Evolutionary conservation across 2,888 invertebrate genomes (phyloP).

Genomic region (Ophioninae sp.): DNA sequence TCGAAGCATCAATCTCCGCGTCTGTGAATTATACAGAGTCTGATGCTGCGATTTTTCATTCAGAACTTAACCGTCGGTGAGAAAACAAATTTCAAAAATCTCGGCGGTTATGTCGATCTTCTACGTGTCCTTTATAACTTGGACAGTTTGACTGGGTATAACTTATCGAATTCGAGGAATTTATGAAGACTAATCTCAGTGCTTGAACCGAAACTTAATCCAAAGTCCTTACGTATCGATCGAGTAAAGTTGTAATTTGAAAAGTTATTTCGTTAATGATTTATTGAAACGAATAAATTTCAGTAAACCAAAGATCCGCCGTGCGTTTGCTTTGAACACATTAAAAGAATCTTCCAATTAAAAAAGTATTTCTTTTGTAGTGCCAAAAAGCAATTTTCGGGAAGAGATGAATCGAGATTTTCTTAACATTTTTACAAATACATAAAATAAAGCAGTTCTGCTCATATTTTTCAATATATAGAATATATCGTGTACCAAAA

Average conservation of each 20-base stretch:
- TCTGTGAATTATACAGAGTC: too few species aligned
- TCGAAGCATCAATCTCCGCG: too few species aligned
- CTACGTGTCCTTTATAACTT: background rate
- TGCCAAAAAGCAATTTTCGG: too few species aligned
- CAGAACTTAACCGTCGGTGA: too few species aligned
- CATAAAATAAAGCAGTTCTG: background rate
- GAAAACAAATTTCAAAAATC: too few species aligned
- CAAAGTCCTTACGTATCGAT: background rate
- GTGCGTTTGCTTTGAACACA: background rate
- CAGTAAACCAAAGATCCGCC: background rate
- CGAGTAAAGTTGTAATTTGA: background rate
- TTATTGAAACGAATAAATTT: background rate
- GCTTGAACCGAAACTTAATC: background rate
- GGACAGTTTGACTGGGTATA: background rate
- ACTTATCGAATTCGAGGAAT: constrained; percentile 12
- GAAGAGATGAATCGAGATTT: background rate
- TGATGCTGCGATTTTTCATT: too few species aligned
- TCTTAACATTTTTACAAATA: too few species aligned
- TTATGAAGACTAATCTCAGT: background rate
- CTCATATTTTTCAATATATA: background rate
- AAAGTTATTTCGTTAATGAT: background rate
- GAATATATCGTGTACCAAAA: background rate
- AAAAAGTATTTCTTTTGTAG: too few species aligned
- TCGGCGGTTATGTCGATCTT: too few species aligned
- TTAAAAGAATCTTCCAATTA: background rate